A percentile compares a stretch with the other conserved stretches of the same genome.
Evolutionary conservation across 2,113 vertebrate species (phyloP).

Genomic region (Trematomus loennbergii): DNA sequence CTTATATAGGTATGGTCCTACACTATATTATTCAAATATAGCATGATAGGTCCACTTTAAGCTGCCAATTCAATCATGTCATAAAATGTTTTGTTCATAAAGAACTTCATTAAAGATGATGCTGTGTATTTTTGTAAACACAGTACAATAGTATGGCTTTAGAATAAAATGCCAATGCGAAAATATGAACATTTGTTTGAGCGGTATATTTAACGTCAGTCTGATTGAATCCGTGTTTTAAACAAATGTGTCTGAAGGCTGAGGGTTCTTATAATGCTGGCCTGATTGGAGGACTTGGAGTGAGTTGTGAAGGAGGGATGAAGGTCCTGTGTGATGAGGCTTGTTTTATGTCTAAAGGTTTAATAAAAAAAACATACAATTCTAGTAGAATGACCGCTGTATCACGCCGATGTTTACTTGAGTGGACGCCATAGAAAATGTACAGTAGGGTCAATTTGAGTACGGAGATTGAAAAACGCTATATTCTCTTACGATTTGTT

Average conservation of each 20-base stretch:
- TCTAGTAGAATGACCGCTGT: neutral
- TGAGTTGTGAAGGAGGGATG: neutral
- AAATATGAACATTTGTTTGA: neutral
- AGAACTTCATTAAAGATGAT: too few relatives aligned
- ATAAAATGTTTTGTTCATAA: too few relatives aligned
- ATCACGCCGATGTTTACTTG: neutral
- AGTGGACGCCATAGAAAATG: neutral
- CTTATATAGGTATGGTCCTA: too few relatives aligned
- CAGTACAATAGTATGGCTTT: neutral
- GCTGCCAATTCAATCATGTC: too few relatives aligned
- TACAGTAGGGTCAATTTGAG: neutral
- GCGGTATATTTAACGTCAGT: neutral
- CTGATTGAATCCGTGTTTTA: neutral
- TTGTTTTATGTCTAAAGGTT: neutral
- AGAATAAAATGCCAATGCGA: neutral
- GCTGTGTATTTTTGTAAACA: neutral
- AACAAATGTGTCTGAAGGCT: neutral
- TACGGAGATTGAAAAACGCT: neutral
- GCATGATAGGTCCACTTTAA: too few relatives aligned
- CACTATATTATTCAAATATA: too few relatives aligned
- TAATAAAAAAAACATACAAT: neutral
- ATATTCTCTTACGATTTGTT: too few relatives aligned
- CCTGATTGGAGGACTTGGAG: conserved; percentile 5
- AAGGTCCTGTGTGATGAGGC: neutral
- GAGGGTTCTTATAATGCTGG: neutral